Base-by-base conservation (phyloP, 2,888 invertebrate genomes). In the Oligia fasciuncula region DNA sequence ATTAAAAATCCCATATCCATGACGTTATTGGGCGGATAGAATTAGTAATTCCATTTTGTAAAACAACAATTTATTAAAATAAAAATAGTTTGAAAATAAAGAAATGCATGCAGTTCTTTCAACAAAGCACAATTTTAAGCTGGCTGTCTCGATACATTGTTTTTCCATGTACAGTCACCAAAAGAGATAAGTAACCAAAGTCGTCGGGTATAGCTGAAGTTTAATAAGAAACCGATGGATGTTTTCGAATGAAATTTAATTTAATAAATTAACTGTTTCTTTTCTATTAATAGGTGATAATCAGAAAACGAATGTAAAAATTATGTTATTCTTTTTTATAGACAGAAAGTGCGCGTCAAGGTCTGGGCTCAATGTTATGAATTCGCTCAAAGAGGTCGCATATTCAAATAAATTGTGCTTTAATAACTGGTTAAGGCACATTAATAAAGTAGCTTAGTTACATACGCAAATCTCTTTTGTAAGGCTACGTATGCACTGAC, bases 41-140 rank as follows among this genome's bases (percentile, higher is more conserved):
- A 91, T 93, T 94, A 95, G 95, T 95, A 96, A 96, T 96, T 96
- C 95, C 96, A 96, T 94, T 95, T 93, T 92, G 71, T 76, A 86
- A 83, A 19, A 60, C 40, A 40, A 62, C 17, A 46, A 80, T 85
- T 85, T 83, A 87, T 81, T 77, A 46, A 65, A 81, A 70, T 46
- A 72, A 51, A 62, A 40, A 67, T 46, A 13, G 5, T 70, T 23
- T 23, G 9, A 23, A 70, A 35, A 35, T 0, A 70, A 71, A 40
- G 29, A 75, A 69, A 78, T 71, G 46, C 79, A 80, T 85, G 78
- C 79, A 65, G 19, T 19, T 35, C 19, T 63, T 19, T 17, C 35
- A 23, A 40, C 19, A 73, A 54, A 43, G 29, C 68, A 62, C 19
- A 43, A 69, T 57, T 4, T 23, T 62, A 76, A 85, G 77, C 79